Percentiles rank a stretch among this genome's conserved stretches.
These are phyloP conservation scores for Solenodon paradoxus DNA, from an alignment of 2,113 vertebrate species.

Conservation along the genomic window DNA sequence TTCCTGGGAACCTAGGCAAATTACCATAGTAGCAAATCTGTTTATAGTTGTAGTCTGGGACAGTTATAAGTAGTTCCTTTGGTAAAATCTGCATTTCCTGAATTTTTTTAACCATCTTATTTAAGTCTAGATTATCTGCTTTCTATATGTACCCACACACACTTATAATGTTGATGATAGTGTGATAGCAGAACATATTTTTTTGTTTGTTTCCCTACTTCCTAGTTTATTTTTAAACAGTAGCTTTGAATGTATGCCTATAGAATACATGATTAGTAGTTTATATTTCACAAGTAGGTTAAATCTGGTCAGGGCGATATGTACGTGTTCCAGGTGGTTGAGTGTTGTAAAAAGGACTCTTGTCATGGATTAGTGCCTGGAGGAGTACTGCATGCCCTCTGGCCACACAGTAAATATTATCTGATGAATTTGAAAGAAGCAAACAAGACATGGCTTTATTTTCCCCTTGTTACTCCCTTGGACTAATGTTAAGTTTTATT, in stretches of 20 bases:
- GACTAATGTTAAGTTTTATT: constrained; percentile 67
- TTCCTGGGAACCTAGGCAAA: constrained; percentile 64
- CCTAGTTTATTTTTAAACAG: constrained; percentile 74
- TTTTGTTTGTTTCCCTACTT: constrained; percentile 78
- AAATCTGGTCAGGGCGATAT: constrained; percentile 43
- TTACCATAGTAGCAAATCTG: constrained; percentile 78
- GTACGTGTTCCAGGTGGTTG: constrained; percentile 41
- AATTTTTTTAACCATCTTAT: constrained; percentile 88
- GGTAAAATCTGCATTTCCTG: constrained; percentile 81
- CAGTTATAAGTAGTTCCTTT: constrained; percentile 77
- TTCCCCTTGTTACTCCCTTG: constrained; percentile 15
- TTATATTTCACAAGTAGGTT: constrained; percentile 77
- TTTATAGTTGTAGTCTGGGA: constrained; percentile 79
- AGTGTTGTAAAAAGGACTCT: constrained; percentile 22
- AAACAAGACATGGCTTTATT: constrained; percentile 51
- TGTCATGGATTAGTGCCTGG: background rate
- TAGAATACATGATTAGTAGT: constrained; percentile 79
- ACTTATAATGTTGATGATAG: constrained; percentile 81
- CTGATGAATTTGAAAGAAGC: constrained; percentile 70
- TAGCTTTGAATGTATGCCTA: constrained; percentile 83
- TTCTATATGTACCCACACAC: constrained; percentile 68
- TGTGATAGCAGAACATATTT: constrained; percentile 82
- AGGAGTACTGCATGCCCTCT: background rate
- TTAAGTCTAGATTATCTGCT: constrained; percentile 88
- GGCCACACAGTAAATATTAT: background rate